Conservation (phyloP, 2,797 vertebrate species). For the Podarcis siculus region DNA sequence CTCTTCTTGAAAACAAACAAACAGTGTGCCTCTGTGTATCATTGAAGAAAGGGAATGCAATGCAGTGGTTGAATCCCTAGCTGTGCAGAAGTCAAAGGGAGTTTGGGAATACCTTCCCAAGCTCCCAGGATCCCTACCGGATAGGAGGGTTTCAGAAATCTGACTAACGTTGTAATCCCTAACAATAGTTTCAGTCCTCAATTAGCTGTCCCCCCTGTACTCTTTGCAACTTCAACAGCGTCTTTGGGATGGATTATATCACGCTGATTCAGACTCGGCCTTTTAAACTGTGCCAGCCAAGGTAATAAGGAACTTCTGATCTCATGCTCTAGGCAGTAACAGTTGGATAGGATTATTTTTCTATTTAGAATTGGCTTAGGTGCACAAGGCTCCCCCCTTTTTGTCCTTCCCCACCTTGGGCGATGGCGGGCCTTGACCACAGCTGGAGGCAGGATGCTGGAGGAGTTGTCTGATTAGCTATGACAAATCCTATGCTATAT, state of each 20-base stretch:
- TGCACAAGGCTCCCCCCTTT: neutral
- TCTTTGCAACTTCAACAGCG: slow-evolving; percentile 38
- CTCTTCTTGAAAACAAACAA: slow-evolving; percentile 35
- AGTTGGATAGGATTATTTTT: slow-evolving; percentile 25
- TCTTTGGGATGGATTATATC: slow-evolving; percentile 43
- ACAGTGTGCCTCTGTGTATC: slow-evolving; percentile 62
- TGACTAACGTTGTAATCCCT: slow-evolving; percentile 68
- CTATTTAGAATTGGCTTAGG: slow-evolving; percentile 30
- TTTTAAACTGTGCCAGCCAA: slow-evolving; percentile 24
- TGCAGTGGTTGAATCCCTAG: slow-evolving; percentile 45
- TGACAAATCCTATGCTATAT: slow-evolving; percentile 28
- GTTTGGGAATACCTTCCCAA: neutral
- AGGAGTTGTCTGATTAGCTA: slow-evolving; percentile 39
- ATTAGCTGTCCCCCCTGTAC: slow-evolving; percentile 51
- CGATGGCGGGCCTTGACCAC: slow-evolving; percentile 15
- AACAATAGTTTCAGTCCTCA: slow-evolving; percentile 15
- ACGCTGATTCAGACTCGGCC: slow-evolving; percentile 19
- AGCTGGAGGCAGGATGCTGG: slow-evolving; percentile 45
- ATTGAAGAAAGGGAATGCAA: slow-evolving; percentile 60
- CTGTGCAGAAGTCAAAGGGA: neutral
- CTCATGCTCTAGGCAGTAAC: slow-evolving; percentile 29
- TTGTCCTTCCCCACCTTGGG: neutral
- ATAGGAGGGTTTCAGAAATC: slow-evolving; percentile 71
- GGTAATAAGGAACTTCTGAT: slow-evolving; percentile 45
- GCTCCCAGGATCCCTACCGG: neutral